phyloP scores from a whole-genome alignment of 2,888 invertebrate species.

The Diaphora mendica region DNA sequence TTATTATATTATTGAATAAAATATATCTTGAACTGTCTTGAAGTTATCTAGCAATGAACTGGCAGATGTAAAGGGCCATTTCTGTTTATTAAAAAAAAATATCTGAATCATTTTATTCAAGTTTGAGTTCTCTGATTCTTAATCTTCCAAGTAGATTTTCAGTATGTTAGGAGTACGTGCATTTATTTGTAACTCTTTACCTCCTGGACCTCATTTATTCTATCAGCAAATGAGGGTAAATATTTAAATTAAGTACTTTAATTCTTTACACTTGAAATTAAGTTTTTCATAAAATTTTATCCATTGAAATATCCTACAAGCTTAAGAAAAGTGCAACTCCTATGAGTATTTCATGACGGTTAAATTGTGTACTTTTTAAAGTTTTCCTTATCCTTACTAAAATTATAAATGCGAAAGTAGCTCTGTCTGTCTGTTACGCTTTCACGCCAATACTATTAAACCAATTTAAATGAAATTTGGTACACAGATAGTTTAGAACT shows the following conservation, averaged over 20 bases:
- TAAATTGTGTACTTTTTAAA: too few species aligned
- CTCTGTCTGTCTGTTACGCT: too few species aligned
- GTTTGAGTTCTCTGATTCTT: neutral
- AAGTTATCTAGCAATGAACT: neutral
- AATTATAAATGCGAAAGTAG: too few species aligned
- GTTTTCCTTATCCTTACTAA: too few species aligned
- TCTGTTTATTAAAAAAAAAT: neutral
- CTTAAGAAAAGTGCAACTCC: too few species aligned
- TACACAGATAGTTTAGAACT: too few species aligned
- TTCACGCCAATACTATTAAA: too few species aligned
- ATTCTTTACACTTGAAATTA: neutral
- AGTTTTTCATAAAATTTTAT: too few species aligned
- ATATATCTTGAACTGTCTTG: neutral
- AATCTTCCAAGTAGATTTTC: neutral
- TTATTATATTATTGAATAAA: neutral
- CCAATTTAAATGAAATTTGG: too few species aligned
- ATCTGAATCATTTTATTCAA: neutral
- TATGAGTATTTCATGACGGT: too few species aligned
- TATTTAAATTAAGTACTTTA: conserved; percentile 6
- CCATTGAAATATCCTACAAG: too few species aligned
- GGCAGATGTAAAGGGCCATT: neutral
- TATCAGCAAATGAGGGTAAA: conserved; percentile 74
- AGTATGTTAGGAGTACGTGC: conserved; percentile 67
- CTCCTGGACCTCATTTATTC: conserved; percentile 54
- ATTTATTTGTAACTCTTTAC: conserved; percentile 54